Conservation (phyloP, 2,113 vertebrate genomes). For the Desmodus rotundus region DNA sequence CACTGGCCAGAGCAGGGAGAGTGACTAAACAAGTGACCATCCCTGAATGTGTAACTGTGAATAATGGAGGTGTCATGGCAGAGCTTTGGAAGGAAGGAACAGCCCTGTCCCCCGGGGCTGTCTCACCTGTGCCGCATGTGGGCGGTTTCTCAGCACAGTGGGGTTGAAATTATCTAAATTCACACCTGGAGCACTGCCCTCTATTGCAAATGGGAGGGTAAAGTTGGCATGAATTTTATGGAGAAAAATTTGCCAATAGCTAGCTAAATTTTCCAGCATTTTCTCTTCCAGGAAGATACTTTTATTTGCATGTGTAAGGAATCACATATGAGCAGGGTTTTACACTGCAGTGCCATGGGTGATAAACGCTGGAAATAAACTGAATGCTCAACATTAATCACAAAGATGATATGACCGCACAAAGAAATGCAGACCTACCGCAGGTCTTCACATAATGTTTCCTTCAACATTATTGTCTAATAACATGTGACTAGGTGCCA, state of each 20-base stretch:
- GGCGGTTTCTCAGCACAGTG: background rate
- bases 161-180: background rate
- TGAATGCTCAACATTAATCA: background rate
- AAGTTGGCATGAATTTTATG: background rate
- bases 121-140: background rate
- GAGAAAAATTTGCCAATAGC: background rate
- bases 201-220: background rate
- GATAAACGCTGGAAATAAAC: background rate
- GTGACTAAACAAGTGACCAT: background rate
- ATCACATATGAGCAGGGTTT: background rate
- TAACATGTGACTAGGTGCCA: background rate
- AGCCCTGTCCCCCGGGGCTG: too few relatives aligned
- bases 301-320: background rate
- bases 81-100: background rate
- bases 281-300: background rate
- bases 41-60: background rate
- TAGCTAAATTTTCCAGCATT: background rate
- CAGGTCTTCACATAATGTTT: background rate
- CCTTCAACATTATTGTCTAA: background rate
- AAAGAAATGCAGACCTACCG: background rate
- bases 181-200: background rate
- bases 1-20: background rate
- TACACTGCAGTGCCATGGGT: background rate
- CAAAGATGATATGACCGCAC: background rate
- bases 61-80: background rate